Conservation (phyloP, 2,113 vertebrate genomes). For the Taurulus bubalis region DNA sequence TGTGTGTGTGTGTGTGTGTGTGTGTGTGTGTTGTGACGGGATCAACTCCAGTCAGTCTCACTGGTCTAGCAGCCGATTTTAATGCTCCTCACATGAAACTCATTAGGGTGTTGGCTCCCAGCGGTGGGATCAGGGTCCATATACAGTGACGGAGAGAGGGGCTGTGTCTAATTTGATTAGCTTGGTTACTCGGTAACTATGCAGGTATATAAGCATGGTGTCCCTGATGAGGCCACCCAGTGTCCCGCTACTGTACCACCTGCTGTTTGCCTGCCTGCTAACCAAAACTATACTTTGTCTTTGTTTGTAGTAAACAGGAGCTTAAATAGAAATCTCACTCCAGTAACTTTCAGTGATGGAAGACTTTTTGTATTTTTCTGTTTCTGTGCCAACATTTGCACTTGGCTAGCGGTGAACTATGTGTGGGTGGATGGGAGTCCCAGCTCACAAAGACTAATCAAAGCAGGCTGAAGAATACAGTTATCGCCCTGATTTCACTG, state of each 20-base stretch:
- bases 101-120: constrained; percentile 62
- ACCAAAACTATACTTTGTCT: constrained; percentile 59
- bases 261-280: constrained; percentile 22
- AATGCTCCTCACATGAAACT: constrained; percentile 77
- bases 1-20: neutral
- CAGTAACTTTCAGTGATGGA: constrained; percentile 35
- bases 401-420: constrained; percentile 35
- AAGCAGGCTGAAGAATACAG: constrained; percentile 31
- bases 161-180: constrained; percentile 33
- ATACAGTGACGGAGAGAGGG: constrained; percentile 7
- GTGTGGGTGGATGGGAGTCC: constrained; percentile 44
- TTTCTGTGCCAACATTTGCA: constrained; percentile 47
- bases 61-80: constrained; percentile 46
- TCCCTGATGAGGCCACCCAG: constrained; percentile 54
- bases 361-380: constrained; percentile 48
- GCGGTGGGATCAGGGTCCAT: constrained; percentile 31
- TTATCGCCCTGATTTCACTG: neutral
- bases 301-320: constrained; percentile 71
- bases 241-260: constrained; percentile 32
- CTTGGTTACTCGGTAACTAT: constrained; percentile 11
- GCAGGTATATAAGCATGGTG: constrained; percentile 28
- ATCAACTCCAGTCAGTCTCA: constrained; percentile 37
- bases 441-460: constrained; percentile 29
- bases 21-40: neutral
- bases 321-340: constrained; percentile 52